Conservation (phyloP, 2,888 invertebrate genomes). For the Dryomyza anilis region DNA sequence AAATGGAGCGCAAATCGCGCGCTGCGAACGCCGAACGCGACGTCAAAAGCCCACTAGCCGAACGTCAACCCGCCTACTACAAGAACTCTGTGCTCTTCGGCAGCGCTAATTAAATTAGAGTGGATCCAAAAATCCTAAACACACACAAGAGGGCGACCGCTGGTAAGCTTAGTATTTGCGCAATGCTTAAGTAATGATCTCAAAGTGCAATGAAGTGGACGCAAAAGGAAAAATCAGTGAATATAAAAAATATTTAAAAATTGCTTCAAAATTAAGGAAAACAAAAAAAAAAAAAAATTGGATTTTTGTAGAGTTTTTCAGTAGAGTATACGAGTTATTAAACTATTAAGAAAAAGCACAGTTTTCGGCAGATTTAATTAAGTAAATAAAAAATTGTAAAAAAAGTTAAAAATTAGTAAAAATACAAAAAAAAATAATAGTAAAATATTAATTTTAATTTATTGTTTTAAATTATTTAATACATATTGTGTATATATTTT, state of each 20-base stretch:
- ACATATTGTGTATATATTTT: too few relatives aligned
- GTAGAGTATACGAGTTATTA: conserved; percentile 2
- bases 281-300: too few relatives aligned
- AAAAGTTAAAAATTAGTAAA: neutral
- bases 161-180: neutral
- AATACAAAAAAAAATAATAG: neutral
- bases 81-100: conserved; percentile 90
- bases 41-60: conserved; percentile 84
- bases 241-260: too few relatives aligned
- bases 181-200: conserved; percentile 43
- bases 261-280: neutral
- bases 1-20: conserved; percentile 84
- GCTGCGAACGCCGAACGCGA: conserved; percentile 81
- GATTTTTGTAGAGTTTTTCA: neutral
- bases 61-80: conserved; percentile 77
- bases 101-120: conserved; percentile 75
- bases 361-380: neutral
- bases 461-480: too few relatives aligned
- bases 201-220: conserved; percentile 51
- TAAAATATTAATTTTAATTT: too few relatives aligned
- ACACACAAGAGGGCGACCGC: neutral
- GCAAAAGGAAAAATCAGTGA: too few relatives aligned
- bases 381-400: neutral
- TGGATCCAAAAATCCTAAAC: neutral
- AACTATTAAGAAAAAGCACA: neutral